Base-by-base conservation (phyloP, 2,113 vertebrate genomes). In the Pagrus major region DNA sequence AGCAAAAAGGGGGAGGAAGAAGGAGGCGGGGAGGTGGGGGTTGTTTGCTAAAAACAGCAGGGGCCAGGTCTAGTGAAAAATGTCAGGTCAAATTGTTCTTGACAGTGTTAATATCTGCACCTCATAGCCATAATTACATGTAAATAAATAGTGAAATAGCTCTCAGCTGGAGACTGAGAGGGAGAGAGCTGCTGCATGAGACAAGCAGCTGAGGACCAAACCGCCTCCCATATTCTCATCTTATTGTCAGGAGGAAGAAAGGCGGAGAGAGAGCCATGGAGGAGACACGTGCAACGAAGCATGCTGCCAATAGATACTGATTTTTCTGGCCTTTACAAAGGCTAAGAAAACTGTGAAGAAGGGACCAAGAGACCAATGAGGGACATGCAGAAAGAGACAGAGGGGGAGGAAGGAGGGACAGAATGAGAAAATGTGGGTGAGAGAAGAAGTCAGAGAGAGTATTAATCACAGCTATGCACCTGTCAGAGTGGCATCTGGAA, bases 71-170 rank as follows among this genome's bases (percentile, higher is more conserved):
- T 89, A 95, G 95, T 97, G 97, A 98, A 95, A 98, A 98, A 98
- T 99, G 98, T 99, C 98, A 99, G 97, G 96, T 97, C 96, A 99
- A 99, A 99, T 99, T 97, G 96, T 96, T 99, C 96, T 97, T 99
- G 98, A 99, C 98, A 99, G 97, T 96, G 96, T 96, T 99, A 99
- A 99, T 99, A 97, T 97, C 97, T 95, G 96, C 97, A 96, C 97
- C 97, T 98, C 97, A 97, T 97, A 96, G 96, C 96, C 95, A 97
- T 99, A 99, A 99, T 99, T 97, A 97, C 96, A 98, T 98, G 97
- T 99, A 99, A 98, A 99, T 99, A 98, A 97, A 98, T 96, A 98
- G 97, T 96, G 96, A 98, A 98, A 98, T 98, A 95, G 95, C 95
- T 97, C 97, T 97, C 98, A 99, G 98, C 98, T 98, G 98, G 98